Evolutionary conservation across 2,797 vertebrate genomes (phyloP), one percentile per base, ranked within the genome.

Genomic region (Aeoliscus strigatus): DNA sequence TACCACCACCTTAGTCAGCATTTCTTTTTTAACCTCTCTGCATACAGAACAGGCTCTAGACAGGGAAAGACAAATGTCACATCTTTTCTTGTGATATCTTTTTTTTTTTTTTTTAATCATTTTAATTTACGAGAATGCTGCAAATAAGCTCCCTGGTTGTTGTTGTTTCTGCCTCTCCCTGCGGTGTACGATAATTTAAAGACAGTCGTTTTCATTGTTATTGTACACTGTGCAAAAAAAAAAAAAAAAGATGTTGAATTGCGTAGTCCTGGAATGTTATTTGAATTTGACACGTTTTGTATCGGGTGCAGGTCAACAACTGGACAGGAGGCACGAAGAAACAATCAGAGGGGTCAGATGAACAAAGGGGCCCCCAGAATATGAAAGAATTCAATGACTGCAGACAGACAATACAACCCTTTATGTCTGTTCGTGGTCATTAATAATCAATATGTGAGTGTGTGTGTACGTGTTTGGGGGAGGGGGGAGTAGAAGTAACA

Each of bases 371-470:
- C 44, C 35, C 16, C 48, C 51, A 56, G 51, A 31, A 24, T 68
- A 56, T 65, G 73, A 66, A 75, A 73, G 59, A 30, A 47, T 6
- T 31, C 49, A 62, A 43, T 47, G 60, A 51, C 60, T 48, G 38
- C 37, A 65, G 61, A 85, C 37, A 65, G 61, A 85, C 79, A 86
- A 81, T 62, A 37, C 24, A 14, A 45, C 47, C 42, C 67, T 82
- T 79, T 57, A 77, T 78, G 55, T 49, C 41, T 43, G 12, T 39
- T 43, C 48, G 57, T 43, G 49, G 53, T 62, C 39, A 63, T 60
- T 50, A 50, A 43, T 39, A 60, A n/a, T n/a, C n/a, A n/a, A n/a
- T n/a, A 12, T 29, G 49, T 41, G 66, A 59, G 21, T 23, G 21
- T 23, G 21, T 23, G 21, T 23, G 21, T n/a, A n/a, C n/a, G n/a